These are phyloP conservation scores for fruit fly (Drosophila melanogaster) DNA, from an alignment of 1,140 invertebrate species.

Conservation along the genomic window DNA sequence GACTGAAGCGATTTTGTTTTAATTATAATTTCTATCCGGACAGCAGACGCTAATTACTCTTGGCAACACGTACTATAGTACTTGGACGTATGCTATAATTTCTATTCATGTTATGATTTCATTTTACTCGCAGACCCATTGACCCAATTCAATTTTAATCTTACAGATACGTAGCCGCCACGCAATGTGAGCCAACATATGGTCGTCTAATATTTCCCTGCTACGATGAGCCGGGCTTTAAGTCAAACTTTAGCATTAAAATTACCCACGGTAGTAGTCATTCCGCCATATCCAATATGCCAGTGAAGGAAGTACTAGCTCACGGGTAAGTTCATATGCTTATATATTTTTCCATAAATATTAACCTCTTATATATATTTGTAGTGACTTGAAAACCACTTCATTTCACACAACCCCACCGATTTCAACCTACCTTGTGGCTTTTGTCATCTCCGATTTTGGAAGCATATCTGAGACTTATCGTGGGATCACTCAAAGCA, in stretches of 20 bases:
- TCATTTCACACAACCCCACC: conserved; percentile 86
- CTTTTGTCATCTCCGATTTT: conserved; percentile 90
- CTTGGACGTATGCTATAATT: no score
- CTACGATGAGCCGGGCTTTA: conserved; percentile 94
- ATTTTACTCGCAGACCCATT: not conserved
- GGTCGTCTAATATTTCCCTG: conserved; percentile 94
- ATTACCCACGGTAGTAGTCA: conserved; percentile 86
- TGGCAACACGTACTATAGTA: conserved; percentile 8
- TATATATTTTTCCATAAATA: not conserved
- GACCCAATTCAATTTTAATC: not conserved
- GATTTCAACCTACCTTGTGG: conserved; percentile 92
- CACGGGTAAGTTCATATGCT: conserved; percentile 41
- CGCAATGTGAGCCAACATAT: conserved; percentile 92
- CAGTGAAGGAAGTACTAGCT: conserved; percentile 47
- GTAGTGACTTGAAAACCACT: conserved; percentile 67
- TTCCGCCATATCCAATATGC: conserved; percentile 87
- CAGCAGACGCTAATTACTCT: conserved; percentile 3
- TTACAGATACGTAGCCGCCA: conserved; percentile 88
- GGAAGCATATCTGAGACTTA: conserved; percentile 67
- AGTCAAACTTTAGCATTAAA: conserved; percentile 88
- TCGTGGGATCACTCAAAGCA: conserved; percentile 84
- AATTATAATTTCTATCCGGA: conserved; percentile 14
- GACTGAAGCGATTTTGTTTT: conserved; percentile 2
- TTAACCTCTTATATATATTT: not conserved
- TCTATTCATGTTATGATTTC: not conserved